Evolutionary conservation across 2,797 vertebrate genomes (phyloP).

Genomic region (Pagetopsis macropterus): DNA sequence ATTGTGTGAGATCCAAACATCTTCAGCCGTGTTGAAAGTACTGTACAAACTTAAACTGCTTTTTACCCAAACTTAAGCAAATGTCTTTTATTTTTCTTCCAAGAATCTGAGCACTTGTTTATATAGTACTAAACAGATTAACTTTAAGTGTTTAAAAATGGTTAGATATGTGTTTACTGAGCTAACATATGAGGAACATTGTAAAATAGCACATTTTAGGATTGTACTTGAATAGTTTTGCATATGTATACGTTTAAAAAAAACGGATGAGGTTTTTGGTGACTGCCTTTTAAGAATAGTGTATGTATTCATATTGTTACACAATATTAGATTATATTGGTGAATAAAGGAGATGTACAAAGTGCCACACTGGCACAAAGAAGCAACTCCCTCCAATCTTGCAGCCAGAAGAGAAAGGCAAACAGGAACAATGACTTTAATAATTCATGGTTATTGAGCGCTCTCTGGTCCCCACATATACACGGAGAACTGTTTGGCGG

Average conservation of each 20-base stretch:
- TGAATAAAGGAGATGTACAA: background rate
- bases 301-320: too few relatives aligned
- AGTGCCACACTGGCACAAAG: slow-evolving; percentile 11
- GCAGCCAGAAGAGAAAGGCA: slow-evolving; percentile 30
- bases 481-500: slow-evolving; percentile 17
- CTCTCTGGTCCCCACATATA: slow-evolving; percentile 25
- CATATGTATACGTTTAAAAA: too few relatives aligned
- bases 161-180: background rate
- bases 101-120: background rate
- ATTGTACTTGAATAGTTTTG: too few relatives aligned
- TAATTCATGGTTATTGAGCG: slow-evolving; percentile 76
- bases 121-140: background rate
- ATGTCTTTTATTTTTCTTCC: background rate
- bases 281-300: too few relatives aligned
- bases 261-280: too few relatives aligned
- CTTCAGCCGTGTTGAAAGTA: background rate
- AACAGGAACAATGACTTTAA: slow-evolving; percentile 66
- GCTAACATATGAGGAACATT: background rate
- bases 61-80: background rate
- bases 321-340: too few relatives aligned
- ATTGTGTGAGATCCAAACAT: background rate
- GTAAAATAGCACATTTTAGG: background rate
- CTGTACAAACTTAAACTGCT: background rate
- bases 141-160: background rate
- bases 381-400: slow-evolving; percentile 5